Evolutionary conservation across 2,113 vertebrate species (phyloP), one percentile per base, ranked within the genome.

Genomic region (Orycteropus afer): DNA sequence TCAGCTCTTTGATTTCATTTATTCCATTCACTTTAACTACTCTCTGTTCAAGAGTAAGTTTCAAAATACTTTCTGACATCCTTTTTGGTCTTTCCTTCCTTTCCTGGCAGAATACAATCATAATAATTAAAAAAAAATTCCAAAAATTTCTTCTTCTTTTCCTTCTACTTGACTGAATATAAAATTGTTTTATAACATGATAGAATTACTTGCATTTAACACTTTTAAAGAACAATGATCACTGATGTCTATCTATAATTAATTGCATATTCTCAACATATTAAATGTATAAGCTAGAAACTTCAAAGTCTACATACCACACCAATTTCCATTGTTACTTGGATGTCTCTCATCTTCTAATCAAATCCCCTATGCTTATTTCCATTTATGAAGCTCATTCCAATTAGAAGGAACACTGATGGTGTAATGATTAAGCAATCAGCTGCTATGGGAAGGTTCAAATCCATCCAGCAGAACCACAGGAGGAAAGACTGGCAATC

Each of bases 61-160:
- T n/a, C n/a, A n/a, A n/a, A n/a, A n/a, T n/a, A n/a, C n/a, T n/a
- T n/a, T n/a, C n/a, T n/a, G n/a, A n/a, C n/a, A n/a, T n/a, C n/a
- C n/a, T n/a, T n/a, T n/a, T n/a, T n/a, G n/a, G n/a, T n/a, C n/a
- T n/a, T n/a, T n/a, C n/a, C n/a, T n/a, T n/a, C n/a, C n/a, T n/a
- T n/a, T n/a, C n/a, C n/a, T n/a, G n/a, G n/a, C n/a, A n/a, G n/a
- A n/a, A n/a, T 63, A 42, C 1, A 87, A 45, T 32, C 47, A 40
- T 84, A 15, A 40, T 32, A 82, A 65, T 34, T 3, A 69, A 67
- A 69, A 69, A 37, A 22, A 22, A 22, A 5, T n/a, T 57, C 25
- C 5, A 87, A 80, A 59, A n/a, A 27, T 18, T 69, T 74, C 40
- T 84, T 29, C 65, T 87, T 59, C 2, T 55, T 91, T 89, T 61